phyloP scores from a whole-genome alignment of 2,888 invertebrate species.

The Gari tellinella region DNA sequence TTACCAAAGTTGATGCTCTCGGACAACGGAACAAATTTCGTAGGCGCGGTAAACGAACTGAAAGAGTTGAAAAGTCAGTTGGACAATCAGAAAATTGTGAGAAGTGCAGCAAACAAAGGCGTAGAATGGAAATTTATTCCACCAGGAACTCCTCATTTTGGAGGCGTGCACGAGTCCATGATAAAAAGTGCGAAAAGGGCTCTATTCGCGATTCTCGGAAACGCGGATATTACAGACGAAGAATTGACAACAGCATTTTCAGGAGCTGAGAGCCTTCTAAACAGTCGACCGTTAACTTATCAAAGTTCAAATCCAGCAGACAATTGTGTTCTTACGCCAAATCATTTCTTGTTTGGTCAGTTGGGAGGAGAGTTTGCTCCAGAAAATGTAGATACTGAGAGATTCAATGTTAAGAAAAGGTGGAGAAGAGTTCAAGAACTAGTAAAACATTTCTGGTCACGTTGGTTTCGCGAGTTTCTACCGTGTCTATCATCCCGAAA shows the following conservation, averaged over 20 bases:
- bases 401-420: constrained; percentile 16
- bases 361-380: constrained; percentile 49
- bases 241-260: constrained; percentile 27
- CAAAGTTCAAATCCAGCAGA: constrained; percentile 20
- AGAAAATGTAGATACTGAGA: constrained; percentile 23
- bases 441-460: constrained; percentile 40
- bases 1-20: constrained; percentile 36
- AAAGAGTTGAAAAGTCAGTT: constrained; percentile 19
- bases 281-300: constrained; percentile 22
- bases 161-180: constrained; percentile 44
- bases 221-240: constrained; percentile 42
- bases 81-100: constrained; percentile 23
- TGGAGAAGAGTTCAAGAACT: constrained; percentile 53
- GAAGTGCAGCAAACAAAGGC: constrained; percentile 16
- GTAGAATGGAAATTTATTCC: constrained; percentile 40
- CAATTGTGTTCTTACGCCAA: constrained; percentile 13
- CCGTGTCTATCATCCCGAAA: constrained; percentile 17
- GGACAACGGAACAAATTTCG: constrained; percentile 46
- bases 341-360: constrained; percentile 30
- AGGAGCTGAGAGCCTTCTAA: constrained; percentile 17
- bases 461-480: constrained; percentile 38
- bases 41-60: constrained; percentile 24
- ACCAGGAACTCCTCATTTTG: constrained; percentile 43
- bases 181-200: constrained; percentile 35
- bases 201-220: constrained; percentile 22